Evolutionary conservation across 2,888 invertebrate species (phyloP), one percentile per base, ranked within the genome.

Genomic region (Slavum lentiscoides): DNA sequence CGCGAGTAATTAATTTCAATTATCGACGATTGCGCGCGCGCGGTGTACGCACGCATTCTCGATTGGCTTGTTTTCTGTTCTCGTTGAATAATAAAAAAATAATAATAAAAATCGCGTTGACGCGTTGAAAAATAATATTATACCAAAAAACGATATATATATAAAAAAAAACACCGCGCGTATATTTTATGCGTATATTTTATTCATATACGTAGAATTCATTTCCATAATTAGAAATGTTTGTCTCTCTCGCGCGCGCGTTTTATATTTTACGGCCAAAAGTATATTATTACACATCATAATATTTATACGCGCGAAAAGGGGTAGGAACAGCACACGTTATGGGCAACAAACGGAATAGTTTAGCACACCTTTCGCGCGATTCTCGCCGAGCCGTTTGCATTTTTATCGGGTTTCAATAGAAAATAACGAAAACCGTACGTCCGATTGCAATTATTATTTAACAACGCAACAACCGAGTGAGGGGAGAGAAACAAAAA

Each of bases 181-280:
- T 43, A 43, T 43, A 39, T 39, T 39, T 39, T 73, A 73, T 62
- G 19, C 49, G 23, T 30, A 15, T 8, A 30, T 30, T 4, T 23
- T 30, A 73, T 62, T 19, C 8, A 15, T 8, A 62, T 62, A 53
- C 30, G 30, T 62, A 19, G 30, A 39, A 62, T 73, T 61, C 43
- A 43, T 43, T 43, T 73, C 49, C 49, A 62, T 73, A 62, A 62
- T 62, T 73, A 61, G 39, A 49, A 62, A 73, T 62, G 61, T 62
- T 49, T 30, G 30, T 62, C 37, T 37, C 59, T n/a, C 1, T 62
- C 30, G n/a, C 19, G 49, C 37, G n/a, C 59, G 15, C 1, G 49
- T 9, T 17, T 55, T 55, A 62, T 73, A 62, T 49, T 53, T 73
- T 49, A 73, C 49, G 19, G 8, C n/a, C n/a, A 19, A 70, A 30